A percentile compares a stretch with the other conserved stretches of the same genome.
Evolutionary conservation across 1,140 invertebrate genomes (phyloP).

Genomic region (Heliconius himera): DNA sequence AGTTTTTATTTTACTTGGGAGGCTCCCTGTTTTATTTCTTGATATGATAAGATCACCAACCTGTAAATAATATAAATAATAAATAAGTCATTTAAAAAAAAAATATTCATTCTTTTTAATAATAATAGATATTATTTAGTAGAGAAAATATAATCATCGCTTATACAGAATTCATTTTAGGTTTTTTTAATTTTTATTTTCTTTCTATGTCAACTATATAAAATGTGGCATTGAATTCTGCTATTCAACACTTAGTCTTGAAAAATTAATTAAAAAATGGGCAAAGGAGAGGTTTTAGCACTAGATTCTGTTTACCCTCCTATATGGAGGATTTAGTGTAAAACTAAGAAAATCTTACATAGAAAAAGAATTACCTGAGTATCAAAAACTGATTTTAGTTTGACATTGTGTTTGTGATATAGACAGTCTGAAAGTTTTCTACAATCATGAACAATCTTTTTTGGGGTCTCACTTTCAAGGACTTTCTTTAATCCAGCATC

Average conservation of each 20-base stretch:
- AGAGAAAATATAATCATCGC: neutral
- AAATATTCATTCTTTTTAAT: neutral
- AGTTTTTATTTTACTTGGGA: conserved; percentile 66
- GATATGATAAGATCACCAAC: conserved; percentile 76
- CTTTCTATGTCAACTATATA: no score
- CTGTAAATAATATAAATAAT: conserved; percentile 47
- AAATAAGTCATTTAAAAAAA: no score
- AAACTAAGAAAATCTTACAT: neutral
- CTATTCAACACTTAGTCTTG: no score
- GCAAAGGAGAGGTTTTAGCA: no score
- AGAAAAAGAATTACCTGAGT: conserved; percentile 65
- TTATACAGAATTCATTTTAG: no score
- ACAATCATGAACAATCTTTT: conserved; percentile 80
- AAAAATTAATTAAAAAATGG: no score
- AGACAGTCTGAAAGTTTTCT: conserved; percentile 79
- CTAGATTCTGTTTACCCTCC: no score
- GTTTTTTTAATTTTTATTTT: no score
- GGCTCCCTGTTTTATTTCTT: conserved; percentile 70
- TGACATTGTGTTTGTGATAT: conserved; percentile 78
- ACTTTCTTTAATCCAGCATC: conserved; percentile 72
- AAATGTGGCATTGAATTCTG: no score
- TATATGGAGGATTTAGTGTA: no score
- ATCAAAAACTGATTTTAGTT: conserved; percentile 78
- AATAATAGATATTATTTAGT: neutral
- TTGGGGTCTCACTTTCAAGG: conserved; percentile 70